Base-by-base conservation (phyloP, 2,888 invertebrate genomes). In the Elysia crispata region DNA sequence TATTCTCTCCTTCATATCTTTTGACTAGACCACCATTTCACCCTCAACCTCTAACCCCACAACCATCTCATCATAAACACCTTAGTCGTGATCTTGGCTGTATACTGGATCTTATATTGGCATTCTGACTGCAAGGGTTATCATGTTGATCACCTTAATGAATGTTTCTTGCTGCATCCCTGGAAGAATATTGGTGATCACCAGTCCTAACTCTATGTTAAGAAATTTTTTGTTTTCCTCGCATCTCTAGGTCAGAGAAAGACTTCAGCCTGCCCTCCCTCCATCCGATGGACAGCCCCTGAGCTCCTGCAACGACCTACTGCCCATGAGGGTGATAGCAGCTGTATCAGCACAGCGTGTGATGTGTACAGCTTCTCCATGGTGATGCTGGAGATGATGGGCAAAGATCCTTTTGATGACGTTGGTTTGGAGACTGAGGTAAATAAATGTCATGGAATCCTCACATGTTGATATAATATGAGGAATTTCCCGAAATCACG, bases 361-460 rank as follows among this genome's bases (percentile, higher is more conserved):
- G 91, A 91, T 79, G 89, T 91, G 0, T 91, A 89, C 84, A 91
- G 91, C 6, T 91, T 89, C 82, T 90, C 87, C 8, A 86, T 91
- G 83, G 83, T 87, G 25, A 86, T 91, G 87, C 91, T 90, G 90
- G 91, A 91, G 80, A 75, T 90, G 6, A 81, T 87, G 8, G 83
- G 83, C 66, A 84, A 85, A n/a, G 90, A 91, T 77, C 91, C 91
- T 1, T 91, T 88, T 82, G 87, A 86, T 31, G 90, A 91, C 11
- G 86, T 89, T 20, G 60, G 80, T 15, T 88, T 88, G 33, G 89
- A 89, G 76, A 83, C 85, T 67, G 89, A 90, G 88, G 91, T 89
- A 72, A 31, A 31, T 25, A 0, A n/a, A n/a, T n/a, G n/a, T n/a
- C n/a, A n/a, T n/a, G n/a, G n/a, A n/a, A n/a, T n/a, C n/a, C n/a